A percentile compares a stretch with the other conserved stretches of the same genome.
Evolutionary conservation across 2,797 vertebrate species (phyloP).

Genomic region (Clarias laeviceps): DNA sequence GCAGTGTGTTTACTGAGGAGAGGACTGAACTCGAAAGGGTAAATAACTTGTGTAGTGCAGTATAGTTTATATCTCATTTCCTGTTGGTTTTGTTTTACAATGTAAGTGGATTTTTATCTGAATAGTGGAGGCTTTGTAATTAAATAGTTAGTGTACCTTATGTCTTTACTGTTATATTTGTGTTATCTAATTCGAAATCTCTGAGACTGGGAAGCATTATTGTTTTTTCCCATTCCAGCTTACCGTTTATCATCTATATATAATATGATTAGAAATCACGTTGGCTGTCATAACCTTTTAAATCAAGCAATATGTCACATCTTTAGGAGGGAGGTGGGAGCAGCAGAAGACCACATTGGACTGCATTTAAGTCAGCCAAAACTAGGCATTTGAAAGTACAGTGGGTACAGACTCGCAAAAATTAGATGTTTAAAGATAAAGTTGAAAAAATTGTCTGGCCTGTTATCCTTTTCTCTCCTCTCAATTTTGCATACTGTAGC

Average conservation of each 20-base stretch:
- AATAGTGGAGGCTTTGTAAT: neutral
- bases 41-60: neutral
- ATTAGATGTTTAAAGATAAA: neutral
- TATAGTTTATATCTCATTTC: neutral
- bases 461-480: neutral
- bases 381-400: too few relatives aligned
- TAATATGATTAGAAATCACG: neutral
- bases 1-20: neutral
- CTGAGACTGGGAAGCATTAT: neutral
- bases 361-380: too few relatives aligned
- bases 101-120: neutral
- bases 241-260: neutral
- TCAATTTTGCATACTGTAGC: too few relatives aligned
- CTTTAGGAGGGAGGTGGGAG: neutral
- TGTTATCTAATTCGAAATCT: neutral
- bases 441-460: neutral
- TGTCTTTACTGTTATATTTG: neutral
- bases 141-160: neutral
- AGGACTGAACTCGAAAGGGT: neutral
- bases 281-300: neutral
- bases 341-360: too few relatives aligned
- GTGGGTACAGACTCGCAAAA: neutral
- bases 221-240: neutral
- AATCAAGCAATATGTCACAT: neutral
- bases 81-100: neutral